A percentile compares a stretch with the other conserved stretches of the same genome.
Evolutionary conservation across 2,797 vertebrate species (phyloP).

Genomic region (Hafferia zeledoni): DNA sequence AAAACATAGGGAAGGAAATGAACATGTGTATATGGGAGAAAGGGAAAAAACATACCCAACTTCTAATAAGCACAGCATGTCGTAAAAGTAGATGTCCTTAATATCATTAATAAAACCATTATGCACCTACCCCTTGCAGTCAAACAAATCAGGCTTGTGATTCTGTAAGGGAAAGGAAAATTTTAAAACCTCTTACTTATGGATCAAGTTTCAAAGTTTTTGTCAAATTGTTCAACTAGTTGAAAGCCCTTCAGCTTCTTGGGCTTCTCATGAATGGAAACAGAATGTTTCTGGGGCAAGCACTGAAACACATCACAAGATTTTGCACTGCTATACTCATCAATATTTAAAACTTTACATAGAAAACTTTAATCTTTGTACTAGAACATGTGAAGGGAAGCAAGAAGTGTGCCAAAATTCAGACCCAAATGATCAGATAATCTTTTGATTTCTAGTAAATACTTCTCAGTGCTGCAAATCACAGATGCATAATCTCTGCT

Average conservation of each 20-base stretch:
- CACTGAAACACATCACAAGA: neutral
- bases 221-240: neutral
- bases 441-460: neutral
- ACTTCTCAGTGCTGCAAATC: neutral
- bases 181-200: neutral
- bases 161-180: neutral
- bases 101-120: neutral
- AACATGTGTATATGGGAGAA: rapidly evolving
- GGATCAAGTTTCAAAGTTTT: neutral
- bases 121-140: neutral
- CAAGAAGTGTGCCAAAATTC: neutral
- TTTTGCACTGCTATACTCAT: neutral
- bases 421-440: neutral
- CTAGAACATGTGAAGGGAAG: neutral
- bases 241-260: neutral
- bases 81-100: neutral
- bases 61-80: neutral
- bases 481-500: neutral
- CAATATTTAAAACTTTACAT: neutral
- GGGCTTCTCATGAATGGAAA: neutral
- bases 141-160: neutral
- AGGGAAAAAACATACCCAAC: neutral
- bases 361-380: neutral
- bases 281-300: neutral
- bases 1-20: neutral